Evolutionary conservation across 2,113 vertebrate genomes (phyloP), one percentile per base, ranked within the genome.

Genomic region (Oreocharis arfaki): DNA sequence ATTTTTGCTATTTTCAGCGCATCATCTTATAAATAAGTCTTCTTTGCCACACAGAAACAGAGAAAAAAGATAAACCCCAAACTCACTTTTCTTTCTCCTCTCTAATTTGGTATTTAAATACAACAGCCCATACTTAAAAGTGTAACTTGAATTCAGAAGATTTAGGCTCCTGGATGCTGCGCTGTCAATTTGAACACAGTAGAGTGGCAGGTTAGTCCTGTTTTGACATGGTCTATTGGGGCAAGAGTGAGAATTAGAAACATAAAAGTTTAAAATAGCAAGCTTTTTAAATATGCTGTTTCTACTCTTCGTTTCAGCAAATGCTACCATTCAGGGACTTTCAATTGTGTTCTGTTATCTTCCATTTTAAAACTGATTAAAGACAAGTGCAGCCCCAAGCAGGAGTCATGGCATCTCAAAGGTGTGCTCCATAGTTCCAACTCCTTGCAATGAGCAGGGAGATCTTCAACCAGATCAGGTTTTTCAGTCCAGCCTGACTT

Each of bases 281-380:
- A 94, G 13, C 8, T 74, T 92, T 90, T 68, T 0, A 77, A 78
- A 88, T 50, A 53, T 11, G 9, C 4, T 26, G 3, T 28, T 90
- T 84, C 63, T 79, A 49, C 26, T 44, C 10, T 33, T 91, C 10
- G 20, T 90, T 93, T 90, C 52, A 76, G 70, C 46, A 92, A 75
- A 61, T 42, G 5, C 27, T 83, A 44, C 60, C 35, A 4, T 39
- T 85, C 61, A 10, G 57, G 13, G 61, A 52, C 92, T 96, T 95
- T 86, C 35, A 94, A 33, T 44, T 69, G 86, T 9, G 28, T 27
- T 47, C 20, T 93, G 7, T 42, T 87, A 84, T 41, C 27, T 91
- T 86, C 37, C 37, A 10, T 77, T 97, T 92, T 52, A 67, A 93
- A 95, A 82, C 13, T 87, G 56, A 89, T 95, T 91, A 86, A 90